Percentiles rank a stretch among this genome's conserved stretches.
Conservation (phyloP, 2,797 vertebrate species). For the Choloepus didactylus region DNA sequence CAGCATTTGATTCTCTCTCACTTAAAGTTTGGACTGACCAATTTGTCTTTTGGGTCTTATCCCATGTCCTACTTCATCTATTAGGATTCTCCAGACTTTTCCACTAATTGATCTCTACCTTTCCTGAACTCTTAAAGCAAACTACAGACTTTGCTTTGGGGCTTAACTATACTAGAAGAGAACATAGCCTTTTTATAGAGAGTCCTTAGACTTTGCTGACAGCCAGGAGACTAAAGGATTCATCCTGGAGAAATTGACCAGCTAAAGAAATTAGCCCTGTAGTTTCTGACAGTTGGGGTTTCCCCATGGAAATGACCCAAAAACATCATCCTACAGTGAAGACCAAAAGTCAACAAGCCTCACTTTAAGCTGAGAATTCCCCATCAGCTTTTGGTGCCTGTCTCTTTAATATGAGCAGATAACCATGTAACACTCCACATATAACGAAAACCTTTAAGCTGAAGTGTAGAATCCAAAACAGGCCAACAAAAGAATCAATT, state of each 20-base stretch:
- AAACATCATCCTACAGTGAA: not conserved
- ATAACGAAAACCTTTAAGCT: constrained; percentile 29
- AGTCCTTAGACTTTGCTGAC: not conserved
- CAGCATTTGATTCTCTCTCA: not conserved
- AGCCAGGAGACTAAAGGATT: not conserved
- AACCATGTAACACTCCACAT: not conserved
- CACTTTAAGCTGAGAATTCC: not conserved
- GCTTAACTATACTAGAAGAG: not conserved
- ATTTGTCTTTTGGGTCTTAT: constrained; percentile 6
- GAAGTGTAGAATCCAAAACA: constrained; percentile 5
- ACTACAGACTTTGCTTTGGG: constrained; percentile 21
- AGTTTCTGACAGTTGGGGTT: not conserved
- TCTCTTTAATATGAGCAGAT: not conserved
- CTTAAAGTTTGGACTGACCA: not conserved
- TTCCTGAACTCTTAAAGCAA: not conserved
- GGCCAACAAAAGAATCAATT: constrained; percentile 11
- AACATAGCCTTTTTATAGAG: not conserved
- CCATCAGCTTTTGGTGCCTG: not conserved
- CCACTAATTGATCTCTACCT: not conserved
- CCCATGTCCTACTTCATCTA: not conserved
- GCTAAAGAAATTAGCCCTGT: not conserved
- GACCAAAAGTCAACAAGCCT: not conserved
- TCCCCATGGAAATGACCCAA: not conserved
- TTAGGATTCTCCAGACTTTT: not conserved
- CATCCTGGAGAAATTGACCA: not conserved